Percentiles rank a stretch among this genome's conserved stretches.
Evolutionary conservation across 2,113 vertebrate genomes (phyloP).

Genomic region (Centropus bengalensis): DNA sequence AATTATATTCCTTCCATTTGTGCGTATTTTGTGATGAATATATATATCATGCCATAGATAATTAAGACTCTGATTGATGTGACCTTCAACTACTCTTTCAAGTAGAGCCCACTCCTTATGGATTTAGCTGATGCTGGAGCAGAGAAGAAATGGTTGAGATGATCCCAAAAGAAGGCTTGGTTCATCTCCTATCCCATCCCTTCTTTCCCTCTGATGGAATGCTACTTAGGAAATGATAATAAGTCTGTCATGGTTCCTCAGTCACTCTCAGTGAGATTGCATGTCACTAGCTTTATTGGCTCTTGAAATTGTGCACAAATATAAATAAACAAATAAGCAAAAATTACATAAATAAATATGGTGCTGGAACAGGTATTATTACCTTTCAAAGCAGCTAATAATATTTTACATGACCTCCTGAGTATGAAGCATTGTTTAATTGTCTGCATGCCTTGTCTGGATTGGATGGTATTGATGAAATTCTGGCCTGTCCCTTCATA

Average conservation of each 20-base stretch:
- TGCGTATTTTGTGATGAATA: conserved; percentile 28
- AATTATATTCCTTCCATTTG: conserved; percentile 71
- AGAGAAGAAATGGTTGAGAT: not conserved
- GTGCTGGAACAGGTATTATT: not conserved
- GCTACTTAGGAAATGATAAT: not conserved
- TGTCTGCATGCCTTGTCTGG: not conserved
- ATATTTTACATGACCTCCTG: not conserved
- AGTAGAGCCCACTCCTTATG: not conserved
- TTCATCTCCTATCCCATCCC: not conserved
- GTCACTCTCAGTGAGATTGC: not conserved
- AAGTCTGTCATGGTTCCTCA: not conserved
- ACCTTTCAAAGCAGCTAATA: not conserved
- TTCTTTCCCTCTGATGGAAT: not conserved
- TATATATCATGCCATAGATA: not conserved
- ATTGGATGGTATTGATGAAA: not conserved
- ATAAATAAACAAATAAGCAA: not conserved
- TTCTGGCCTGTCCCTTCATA: not conserved
- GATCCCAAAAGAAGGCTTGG: not conserved
- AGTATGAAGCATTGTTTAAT: not conserved
- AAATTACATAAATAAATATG: not conserved
- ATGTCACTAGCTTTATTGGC: not conserved
- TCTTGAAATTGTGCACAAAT: not conserved
- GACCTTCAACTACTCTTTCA: not conserved
- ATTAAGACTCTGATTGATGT: conserved; percentile 39
- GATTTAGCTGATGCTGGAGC: not conserved